A percentile compares a stretch with the other conserved stretches of the same genome.
These are phyloP conservation scores for Actinernus sp. DNA, from an alignment of 92 coral and sea anemone species.

Conservation along the genomic window DNA sequence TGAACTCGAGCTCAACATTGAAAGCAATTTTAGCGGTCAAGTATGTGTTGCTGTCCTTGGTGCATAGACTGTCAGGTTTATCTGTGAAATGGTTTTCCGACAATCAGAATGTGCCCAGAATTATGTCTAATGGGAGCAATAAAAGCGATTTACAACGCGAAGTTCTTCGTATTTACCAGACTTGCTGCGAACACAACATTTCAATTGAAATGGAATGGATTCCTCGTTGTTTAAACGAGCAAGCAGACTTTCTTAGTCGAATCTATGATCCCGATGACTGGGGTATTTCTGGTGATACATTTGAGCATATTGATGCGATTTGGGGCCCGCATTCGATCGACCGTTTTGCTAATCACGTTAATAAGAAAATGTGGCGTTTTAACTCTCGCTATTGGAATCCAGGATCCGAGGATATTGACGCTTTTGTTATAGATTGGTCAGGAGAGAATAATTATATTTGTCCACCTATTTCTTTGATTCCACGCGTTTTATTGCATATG, in stretches of 20 bases:
- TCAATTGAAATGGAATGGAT: constrained; percentile 64
- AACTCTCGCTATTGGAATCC: constrained; percentile 58
- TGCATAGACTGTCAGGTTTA: constrained; percentile 41
- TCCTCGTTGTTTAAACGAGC: constrained; percentile 40
- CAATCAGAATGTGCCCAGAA: constrained; percentile 61
- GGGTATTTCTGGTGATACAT: constrained; percentile 23
- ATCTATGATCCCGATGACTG: constrained; percentile 49
- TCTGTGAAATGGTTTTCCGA: constrained; percentile 68
- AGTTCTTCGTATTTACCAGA: constrained; percentile 21
- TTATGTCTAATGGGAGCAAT: constrained; percentile 20
- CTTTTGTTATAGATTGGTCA: constrained; percentile 34
- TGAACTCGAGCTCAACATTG: constrained; percentile 48
- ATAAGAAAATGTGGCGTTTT: constrained; percentile 30
- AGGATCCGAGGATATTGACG: constrained; percentile 51
- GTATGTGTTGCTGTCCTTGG: constrained; percentile 52
- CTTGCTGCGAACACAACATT: constrained; percentile 32
- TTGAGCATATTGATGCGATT: constrained; percentile 21
- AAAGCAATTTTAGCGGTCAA: constrained; percentile 68
- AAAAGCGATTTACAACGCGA: constrained; percentile 21
- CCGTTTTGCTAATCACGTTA: constrained; percentile 45
- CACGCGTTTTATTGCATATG: constrained; percentile 38
- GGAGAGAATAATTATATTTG: constrained; percentile 48
- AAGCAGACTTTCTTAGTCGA: constrained; percentile 65
- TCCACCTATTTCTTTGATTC: constrained; percentile 40
- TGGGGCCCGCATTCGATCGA: constrained; percentile 71